Evolutionary conservation across 2,113 vertebrate species (phyloP).

Genomic region (Numida meleagris): DNA sequence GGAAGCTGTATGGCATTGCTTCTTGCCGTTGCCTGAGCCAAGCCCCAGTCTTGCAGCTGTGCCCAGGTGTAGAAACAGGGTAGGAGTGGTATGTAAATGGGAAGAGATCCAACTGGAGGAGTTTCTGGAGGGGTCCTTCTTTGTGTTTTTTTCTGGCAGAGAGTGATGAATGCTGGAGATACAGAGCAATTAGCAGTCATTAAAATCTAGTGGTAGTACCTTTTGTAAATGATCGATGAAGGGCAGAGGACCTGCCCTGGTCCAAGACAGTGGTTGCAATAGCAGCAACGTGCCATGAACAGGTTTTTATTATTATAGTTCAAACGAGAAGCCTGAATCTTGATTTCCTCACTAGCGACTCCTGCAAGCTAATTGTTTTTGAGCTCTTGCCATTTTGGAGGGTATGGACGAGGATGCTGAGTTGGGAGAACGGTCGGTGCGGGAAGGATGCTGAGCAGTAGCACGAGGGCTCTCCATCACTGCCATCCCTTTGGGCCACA

Average conservation of each 20-base stretch:
- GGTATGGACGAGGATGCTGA: background rate
- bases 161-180: background rate
- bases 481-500: background rate
- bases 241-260: accelerated
- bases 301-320: accelerated
- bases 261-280: accelerated
- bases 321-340: accelerated
- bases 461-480: background rate
- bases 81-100: background rate
- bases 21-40: background rate
- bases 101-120: background rate
- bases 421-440: background rate
- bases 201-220: background rate
- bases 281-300: accelerated
- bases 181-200: accelerated
- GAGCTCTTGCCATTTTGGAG: background rate
- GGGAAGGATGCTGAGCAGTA: background rate
- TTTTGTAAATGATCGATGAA: background rate
- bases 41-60: accelerated
- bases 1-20: background rate
- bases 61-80: accelerated
- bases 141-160: background rate
- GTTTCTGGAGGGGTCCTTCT: background rate
- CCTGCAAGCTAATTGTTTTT: accelerated
- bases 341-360: background rate